Evolutionary conservation across 2,797 vertebrate genomes (phyloP).

Genomic region (Peromyscus eremicus): DNA sequence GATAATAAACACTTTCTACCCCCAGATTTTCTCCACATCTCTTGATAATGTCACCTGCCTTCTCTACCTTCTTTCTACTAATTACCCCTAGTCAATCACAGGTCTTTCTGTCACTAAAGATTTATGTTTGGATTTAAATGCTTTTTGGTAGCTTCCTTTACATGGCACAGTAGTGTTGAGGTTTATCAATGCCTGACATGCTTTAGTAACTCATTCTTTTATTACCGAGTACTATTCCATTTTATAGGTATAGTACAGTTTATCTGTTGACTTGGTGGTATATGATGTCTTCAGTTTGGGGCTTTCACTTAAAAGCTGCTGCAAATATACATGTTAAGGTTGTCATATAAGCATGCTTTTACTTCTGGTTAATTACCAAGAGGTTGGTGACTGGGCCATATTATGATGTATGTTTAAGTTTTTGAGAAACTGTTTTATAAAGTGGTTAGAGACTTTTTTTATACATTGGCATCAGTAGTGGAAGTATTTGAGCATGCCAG

Average conservation of each 20-base stretch:
- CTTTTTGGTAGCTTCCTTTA: neutral
- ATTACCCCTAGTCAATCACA: neutral
- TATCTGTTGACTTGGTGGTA: neutral
- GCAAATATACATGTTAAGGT: neutral
- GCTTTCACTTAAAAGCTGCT: slow-evolving; percentile 26
- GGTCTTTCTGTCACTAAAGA: neutral
- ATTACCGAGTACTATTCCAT: neutral
- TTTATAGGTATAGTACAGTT: neutral
- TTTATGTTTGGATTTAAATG: neutral
- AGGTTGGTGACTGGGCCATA: neutral
- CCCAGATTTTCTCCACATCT: neutral
- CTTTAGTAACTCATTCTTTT: neutral
- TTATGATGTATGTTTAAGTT: neutral
- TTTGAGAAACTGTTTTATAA: neutral
- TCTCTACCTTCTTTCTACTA: neutral
- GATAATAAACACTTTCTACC: neutral
- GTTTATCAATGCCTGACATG: neutral
- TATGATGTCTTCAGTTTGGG: neutral
- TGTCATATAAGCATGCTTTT: neutral
- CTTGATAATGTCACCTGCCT: neutral
- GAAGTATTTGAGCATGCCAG: neutral
- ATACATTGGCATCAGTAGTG: neutral
- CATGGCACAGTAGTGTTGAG: neutral
- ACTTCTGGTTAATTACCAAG: neutral
- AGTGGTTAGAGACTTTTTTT: neutral